phyloP scores from a whole-genome alignment of 2,797 vertebrate genomes.

The Lerista edwardsae region DNA sequence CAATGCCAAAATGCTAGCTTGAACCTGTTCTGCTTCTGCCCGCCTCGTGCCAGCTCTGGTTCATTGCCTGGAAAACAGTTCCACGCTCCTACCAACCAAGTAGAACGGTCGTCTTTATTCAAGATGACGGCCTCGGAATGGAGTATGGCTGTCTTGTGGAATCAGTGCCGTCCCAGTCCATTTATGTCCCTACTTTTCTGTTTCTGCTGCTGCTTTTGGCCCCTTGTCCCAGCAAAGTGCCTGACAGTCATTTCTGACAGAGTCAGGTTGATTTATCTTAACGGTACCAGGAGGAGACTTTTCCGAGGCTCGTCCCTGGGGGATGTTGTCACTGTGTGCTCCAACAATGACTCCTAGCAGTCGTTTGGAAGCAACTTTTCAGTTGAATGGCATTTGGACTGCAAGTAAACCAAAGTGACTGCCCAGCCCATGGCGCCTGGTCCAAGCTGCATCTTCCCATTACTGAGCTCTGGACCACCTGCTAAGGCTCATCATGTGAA shows the following conservation, averaged over 20 bases:
- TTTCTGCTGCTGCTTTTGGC: not conserved
- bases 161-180: slow-evolving; percentile 39
- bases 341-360: not conserved
- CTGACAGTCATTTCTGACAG: slow-evolving; percentile 53
- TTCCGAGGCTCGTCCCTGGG: slow-evolving; percentile 38
- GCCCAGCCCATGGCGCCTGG: not conserved
- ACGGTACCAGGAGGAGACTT: slow-evolving; percentile 41
- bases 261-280: slow-evolving; percentile 60
- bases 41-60: not conserved
- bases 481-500: not conserved
- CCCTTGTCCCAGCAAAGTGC: not conserved
- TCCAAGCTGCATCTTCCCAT: slow-evolving; percentile 25
- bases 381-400: not conserved
- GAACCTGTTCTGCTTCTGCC: not conserved
- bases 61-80: slow-evolving; percentile 22
- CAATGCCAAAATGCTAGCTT: not conserved
- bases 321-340: slow-evolving; percentile 48
- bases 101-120: slow-evolving; percentile 38
- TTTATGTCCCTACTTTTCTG: slow-evolving; percentile 27
- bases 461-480: not conserved
- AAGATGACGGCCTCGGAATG: slow-evolving; percentile 29
- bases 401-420: slow-evolving; percentile 39
- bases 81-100: not conserved
- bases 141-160: slow-evolving; percentile 23
- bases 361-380: slow-evolving; percentile 47